phyloP scores from a whole-genome alignment of 2,113 vertebrate species.

The Burhinus bistriatus region DNA sequence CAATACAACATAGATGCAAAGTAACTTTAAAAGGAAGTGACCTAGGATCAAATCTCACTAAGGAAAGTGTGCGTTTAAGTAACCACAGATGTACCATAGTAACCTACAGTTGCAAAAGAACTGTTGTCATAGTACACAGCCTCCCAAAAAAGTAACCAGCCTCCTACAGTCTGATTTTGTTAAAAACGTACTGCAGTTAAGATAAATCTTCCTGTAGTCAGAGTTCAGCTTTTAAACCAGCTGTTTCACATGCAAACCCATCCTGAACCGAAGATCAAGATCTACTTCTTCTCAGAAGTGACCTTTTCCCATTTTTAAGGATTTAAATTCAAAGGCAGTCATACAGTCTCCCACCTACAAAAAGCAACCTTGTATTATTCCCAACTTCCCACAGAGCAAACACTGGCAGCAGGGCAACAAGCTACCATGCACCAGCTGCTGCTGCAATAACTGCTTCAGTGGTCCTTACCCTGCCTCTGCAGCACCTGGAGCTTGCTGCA shows the following conservation, averaged over 20 bases:
- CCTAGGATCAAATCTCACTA: background rate
- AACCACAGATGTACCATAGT: background rate
- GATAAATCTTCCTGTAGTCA: background rate
- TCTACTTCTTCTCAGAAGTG: background rate
- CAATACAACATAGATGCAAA: background rate
- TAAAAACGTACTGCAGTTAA: background rate
- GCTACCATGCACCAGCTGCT: background rate
- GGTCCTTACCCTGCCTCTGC: background rate
- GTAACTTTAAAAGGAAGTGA: background rate
- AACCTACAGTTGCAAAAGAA: background rate
- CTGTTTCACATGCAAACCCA: background rate
- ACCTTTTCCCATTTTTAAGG: background rate
- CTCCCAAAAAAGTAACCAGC: background rate
- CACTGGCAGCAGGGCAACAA: background rate
- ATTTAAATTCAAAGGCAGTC: background rate
- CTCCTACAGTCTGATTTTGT: background rate
- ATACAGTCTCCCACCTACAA: background rate
- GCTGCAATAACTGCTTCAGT: background rate
- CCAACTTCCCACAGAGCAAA: background rate
- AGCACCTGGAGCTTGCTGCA: background rate
- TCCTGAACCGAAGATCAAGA: background rate
- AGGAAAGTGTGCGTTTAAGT: background rate
- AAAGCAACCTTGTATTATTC: background rate
- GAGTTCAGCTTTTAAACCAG: background rate
- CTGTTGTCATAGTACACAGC: background rate